These are phyloP conservation scores for Eugnorisma glareosa DNA, from an alignment of 2,888 invertebrate species.

Conservation along the genomic window DNA sequence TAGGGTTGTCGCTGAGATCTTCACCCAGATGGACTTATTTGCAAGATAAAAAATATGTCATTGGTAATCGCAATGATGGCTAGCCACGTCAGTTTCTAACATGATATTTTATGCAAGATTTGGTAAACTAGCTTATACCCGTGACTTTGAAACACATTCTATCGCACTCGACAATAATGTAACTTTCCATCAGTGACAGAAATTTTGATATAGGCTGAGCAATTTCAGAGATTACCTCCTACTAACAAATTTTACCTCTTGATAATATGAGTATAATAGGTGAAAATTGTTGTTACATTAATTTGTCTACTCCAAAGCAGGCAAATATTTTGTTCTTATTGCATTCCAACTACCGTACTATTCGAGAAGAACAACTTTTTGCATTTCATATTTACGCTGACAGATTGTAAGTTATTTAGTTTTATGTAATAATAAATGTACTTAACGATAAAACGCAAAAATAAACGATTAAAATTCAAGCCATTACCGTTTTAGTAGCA, in stretches of 20 bases:
- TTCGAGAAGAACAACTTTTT: background rate
- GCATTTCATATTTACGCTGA: background rate
- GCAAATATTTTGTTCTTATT: background rate
- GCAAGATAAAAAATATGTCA: background rate
- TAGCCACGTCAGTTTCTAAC: background rate
- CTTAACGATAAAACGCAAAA: conserved; percentile 12
- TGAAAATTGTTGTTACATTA: background rate
- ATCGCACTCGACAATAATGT: background rate
- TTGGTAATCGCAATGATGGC: background rate
- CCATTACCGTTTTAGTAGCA: conserved; percentile 11
- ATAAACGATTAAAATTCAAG: conserved; percentile 12
- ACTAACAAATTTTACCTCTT: background rate
- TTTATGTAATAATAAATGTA: conserved; percentile 4
- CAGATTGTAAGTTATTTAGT: conserved; percentile 3
- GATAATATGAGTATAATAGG: background rate
- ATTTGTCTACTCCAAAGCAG: background rate
- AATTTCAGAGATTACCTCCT: background rate
- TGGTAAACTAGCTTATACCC: background rate
- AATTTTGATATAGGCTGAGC: background rate
- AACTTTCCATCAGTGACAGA: background rate
- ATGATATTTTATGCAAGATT: background rate
- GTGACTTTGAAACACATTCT: background rate
- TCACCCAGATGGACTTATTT: background rate
- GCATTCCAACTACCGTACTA: background rate
- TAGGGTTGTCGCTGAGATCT: conserved; percentile 47